phyloP scores from a whole-genome alignment of 2,888 invertebrate species.

The Euplexia lucipara region DNA sequence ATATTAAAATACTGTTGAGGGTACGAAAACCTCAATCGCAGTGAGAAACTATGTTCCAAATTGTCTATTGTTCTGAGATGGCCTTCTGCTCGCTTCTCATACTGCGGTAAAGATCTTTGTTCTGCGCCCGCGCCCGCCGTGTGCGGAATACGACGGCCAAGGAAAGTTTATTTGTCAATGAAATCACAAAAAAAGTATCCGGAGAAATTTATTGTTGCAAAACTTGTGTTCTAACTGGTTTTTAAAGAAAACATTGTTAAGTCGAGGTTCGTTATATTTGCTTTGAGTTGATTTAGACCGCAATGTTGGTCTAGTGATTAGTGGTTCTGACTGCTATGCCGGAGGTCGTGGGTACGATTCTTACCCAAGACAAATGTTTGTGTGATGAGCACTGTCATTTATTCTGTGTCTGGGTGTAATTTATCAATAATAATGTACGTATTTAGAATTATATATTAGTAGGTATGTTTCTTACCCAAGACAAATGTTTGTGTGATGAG shows the following conservation, averaged over 20 bases:
- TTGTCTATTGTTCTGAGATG: slow-evolving; percentile 26
- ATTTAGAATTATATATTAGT: no score
- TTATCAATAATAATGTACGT: no score
- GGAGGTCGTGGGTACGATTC: no score
- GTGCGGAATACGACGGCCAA: slow-evolving; percentile 60
- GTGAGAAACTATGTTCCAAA: slow-evolving; percentile 1
- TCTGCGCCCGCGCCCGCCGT: slow-evolving; percentile 45
- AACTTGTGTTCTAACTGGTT: slow-evolving; percentile 47
- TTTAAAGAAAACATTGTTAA: slow-evolving; percentile 14
- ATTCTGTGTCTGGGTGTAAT: no score
- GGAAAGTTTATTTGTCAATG: slow-evolving; percentile 67
- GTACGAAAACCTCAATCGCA: not conserved
- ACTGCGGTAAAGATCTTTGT: slow-evolving; percentile 44
- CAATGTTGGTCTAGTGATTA: no score
- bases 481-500: no score
- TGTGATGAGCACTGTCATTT: no score
- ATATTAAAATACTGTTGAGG: slow-evolving; percentile 9
- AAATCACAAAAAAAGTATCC: slow-evolving; percentile 55
- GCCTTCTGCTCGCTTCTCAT: slow-evolving; percentile 33
- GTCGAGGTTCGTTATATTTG: not conserved
- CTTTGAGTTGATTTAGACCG: no score
- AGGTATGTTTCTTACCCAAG: no score
- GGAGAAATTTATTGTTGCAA: slow-evolving; percentile 58
- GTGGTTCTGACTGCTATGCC: no score
- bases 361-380: no score